A percentile compares a stretch with the other conserved stretches of the same genome.
Evolutionary conservation across 1,140 invertebrate genomes (phyloP).

Genomic region (Megalopta genalis): DNA sequence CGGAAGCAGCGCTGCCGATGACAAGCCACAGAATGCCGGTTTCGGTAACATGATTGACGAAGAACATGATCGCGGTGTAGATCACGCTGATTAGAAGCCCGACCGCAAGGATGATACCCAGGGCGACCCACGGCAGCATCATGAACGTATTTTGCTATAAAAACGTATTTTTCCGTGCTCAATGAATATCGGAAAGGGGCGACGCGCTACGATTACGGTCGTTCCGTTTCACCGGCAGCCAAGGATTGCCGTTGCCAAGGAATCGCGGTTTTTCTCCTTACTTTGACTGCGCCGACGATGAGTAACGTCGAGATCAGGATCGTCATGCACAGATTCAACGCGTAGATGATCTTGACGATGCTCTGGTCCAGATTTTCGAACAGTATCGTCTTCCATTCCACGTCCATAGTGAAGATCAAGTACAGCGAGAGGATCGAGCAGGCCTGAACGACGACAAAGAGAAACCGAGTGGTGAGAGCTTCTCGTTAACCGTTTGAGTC

Average conservation of each 20-base stretch:
- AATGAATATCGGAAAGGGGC: too few species aligned
- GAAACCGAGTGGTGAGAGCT: conserved; percentile 3
- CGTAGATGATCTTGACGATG: conserved; percentile 87
- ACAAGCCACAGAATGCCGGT: conserved; percentile 83
- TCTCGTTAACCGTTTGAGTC: too few species aligned
- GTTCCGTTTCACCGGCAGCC: too few species aligned
- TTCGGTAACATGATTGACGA: conserved; percentile 82
- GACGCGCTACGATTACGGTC: not conserved
- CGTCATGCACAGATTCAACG: conserved; percentile 90
- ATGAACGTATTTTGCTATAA: conserved; percentile 87
- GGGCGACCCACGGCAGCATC: conserved; percentile 90
- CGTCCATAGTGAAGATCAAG: conserved; percentile 79
- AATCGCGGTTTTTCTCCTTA: conserved; percentile 72
- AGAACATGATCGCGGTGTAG: conserved; percentile 87
- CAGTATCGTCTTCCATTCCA: conserved; percentile 87
- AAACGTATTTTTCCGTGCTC: conserved; percentile 30
- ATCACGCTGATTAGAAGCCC: conserved; percentile 87
- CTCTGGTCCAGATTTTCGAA: conserved; percentile 82
- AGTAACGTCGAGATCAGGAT: conserved; percentile 87
- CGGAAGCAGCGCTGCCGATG: conserved; percentile 82
- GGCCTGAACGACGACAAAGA: conserved; percentile 73
- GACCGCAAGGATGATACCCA: conserved; percentile 88
- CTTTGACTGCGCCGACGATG: conserved; percentile 87
- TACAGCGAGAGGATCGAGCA: conserved; percentile 82
- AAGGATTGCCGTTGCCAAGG: not conserved